Evolutionary conservation across 1,140 invertebrate genomes (phyloP), one percentile per base, ranked within the genome.

Genomic region (Drosophila sp.): DNA sequence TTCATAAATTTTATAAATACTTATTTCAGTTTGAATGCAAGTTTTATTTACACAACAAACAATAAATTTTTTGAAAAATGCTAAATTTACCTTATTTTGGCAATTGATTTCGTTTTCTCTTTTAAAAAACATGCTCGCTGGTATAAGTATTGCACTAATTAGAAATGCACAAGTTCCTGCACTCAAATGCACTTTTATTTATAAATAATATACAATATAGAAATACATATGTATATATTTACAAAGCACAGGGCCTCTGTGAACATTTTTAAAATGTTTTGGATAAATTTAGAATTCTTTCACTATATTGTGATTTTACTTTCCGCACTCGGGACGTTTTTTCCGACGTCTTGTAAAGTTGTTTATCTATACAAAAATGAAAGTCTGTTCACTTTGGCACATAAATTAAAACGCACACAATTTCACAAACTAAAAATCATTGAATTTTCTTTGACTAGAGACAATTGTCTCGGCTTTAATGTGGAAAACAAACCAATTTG

Each of bases 11-110:
- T 83, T 81, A 75, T 80, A 67, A 4, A 21, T 21, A 2, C 21
- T 45, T 72, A 66, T n/a, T 51, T 66, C 77, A 83, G 70, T 83
- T 80, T 89, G 83, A 72, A 77, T 78, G 65, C 80, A 65, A 64
- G 72, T 63, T 72, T 34, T 72, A 66, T 78, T 74, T 69, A 81
- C 81, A 51, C 79, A 79, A 87, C 83, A 83, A 80, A 65, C 62
- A 89, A 89, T 89, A 89, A 89, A 89, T 82, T 87, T 87, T 69
- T 89, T 80, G 69, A 72, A 70, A 89, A 79, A 70, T 73, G 61
- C 51, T 51, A 29, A 32, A 29, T 70, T 62, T 40, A 18, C 53
- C 63, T 63, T 16, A 18, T 72, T 40, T 27, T 34, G 46, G 34
- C 6, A 21, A 16, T 51, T 53, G 36, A 41, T 64, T 50, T 45